These are phyloP conservation scores for Phanerotoma sp. DNA, from an alignment of 2,888 invertebrate species.

Conservation along the genomic window DNA sequence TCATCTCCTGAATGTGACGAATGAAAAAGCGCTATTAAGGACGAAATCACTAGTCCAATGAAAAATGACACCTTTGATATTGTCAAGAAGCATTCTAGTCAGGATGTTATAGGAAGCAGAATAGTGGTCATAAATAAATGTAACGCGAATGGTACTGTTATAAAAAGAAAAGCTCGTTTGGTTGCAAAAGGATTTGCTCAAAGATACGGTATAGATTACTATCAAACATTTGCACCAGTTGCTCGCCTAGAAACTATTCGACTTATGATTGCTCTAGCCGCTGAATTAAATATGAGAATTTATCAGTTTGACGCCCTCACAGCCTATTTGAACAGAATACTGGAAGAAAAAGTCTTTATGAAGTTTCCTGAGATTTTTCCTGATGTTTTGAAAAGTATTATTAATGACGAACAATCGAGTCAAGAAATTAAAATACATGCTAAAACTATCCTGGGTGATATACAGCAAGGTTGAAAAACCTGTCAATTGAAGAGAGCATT, in stretches of 20 bases:
- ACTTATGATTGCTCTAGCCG: slow-evolving; percentile 10
- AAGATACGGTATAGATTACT: slow-evolving; percentile 15
- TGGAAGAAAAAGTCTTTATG: slow-evolving; percentile 19
- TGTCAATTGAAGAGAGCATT: slow-evolving; percentile 27
- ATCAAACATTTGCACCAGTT: slow-evolving; percentile 19
- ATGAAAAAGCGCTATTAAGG: neutral
- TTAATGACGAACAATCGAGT: neutral
- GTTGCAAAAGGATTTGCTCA: slow-evolving; percentile 22
- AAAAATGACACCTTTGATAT: neutral
- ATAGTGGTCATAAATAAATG: slow-evolving; percentile 10
- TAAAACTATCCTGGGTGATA: neutral
- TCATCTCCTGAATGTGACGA: neutral
- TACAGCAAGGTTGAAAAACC: slow-evolving; percentile 16
- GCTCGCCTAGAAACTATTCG: slow-evolving; percentile 12
- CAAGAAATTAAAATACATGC: neutral
- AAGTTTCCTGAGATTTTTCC: slow-evolving; percentile 1
- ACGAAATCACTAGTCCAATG: neutral
- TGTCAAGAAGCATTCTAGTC: neutral
- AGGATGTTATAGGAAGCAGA: neutral
- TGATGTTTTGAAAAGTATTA: neutral
- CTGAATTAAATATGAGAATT: slow-evolving; percentile 3
- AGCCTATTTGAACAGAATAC: slow-evolving; percentile 9
- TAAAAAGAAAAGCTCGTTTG: slow-evolving; percentile 11
- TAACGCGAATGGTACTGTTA: slow-evolving; percentile 4
- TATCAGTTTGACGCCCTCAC: slow-evolving; percentile 14